Base-by-base conservation (phyloP, 2,113 vertebrate genomes). In the Antechinus stuartii region DNA sequence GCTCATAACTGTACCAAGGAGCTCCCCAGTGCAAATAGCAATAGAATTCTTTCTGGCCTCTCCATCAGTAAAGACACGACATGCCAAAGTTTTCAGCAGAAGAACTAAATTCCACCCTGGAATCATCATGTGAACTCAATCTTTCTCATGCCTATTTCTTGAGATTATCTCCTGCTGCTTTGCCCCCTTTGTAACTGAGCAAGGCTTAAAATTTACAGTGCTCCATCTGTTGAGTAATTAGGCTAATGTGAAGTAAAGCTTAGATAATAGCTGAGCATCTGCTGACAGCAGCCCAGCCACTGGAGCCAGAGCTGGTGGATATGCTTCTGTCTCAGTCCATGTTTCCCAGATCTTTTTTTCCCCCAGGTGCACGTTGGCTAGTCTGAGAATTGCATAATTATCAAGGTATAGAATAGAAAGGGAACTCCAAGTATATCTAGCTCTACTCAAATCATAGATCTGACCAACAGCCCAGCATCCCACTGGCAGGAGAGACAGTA, bases 261-360 rank as follows among this genome's bases (percentile, higher is more conserved):
- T 49, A 16, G 76, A 61, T 89, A 2, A 68, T 25, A 68, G 42
- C 76, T 50, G 26, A 90, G 54, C 0, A 0, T 49, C 56, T 90
- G 68, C 23, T 47, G 27, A 84, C 12, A 22, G 56, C 25, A 47
- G 30, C 68, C 68, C 9, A 12, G 3, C 27, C 76, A 42, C 68
- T 1, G 0, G 26, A 47, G 26, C 0, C 6, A 7, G n/a, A 10
- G 42, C 4, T 24, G 12, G 0, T 26, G 23, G 27, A 27, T 53
- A 24, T 22, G 1, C 25, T 52, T 49, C 14, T 2, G 0, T 0
- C 5, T 76, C 50, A 90, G 12, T 24, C 57, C 46, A 47, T 19
- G 0, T 11, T 55, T 92, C 3, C 50, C 54, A 35, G 50, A 53
- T 5, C 6, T 22, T 42, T 14, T 56, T 76, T 76, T 68, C 6